Percentiles rank a stretch among this genome's conserved stretches.
Evolutionary conservation across 2,888 invertebrate genomes (phyloP).

Genomic region (Zaprionus lineosus): DNA sequence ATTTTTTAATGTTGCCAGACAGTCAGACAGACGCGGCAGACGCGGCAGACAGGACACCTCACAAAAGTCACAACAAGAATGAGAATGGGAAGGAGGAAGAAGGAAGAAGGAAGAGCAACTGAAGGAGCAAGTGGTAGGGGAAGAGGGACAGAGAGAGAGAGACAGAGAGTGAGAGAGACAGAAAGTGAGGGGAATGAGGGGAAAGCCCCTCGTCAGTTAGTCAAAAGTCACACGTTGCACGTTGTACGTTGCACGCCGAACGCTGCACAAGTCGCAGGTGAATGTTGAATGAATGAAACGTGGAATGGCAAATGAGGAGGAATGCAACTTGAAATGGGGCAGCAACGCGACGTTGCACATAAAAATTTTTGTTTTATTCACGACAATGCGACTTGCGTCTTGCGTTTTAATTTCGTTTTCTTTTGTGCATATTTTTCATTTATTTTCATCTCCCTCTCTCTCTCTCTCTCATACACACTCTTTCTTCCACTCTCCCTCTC

Average conservation of each 20-base stretch:
- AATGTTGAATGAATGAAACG: conserved; percentile 42
- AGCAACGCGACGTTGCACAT: conserved; percentile 24
- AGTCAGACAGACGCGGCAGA: conserved; percentile 29
- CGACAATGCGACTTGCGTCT: conserved; percentile 41
- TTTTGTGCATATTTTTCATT: conserved; percentile 58
- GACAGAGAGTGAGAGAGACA: not conserved
- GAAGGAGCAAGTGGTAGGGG: too few relatives aligned
- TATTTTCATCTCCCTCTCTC: conserved; percentile 19
- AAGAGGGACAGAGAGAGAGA: conserved; percentile 2
- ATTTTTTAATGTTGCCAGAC: conserved; percentile 61
- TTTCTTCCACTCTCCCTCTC: not conserved
- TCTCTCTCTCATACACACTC: conserved; percentile 21
- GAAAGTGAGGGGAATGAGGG: not conserved
- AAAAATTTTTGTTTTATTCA: conserved; percentile 33
- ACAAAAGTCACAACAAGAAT: conserved; percentile 23
- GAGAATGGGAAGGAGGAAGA: conserved; percentile 15
- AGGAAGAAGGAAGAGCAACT: not conserved
- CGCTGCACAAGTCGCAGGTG: conserved; percentile 56
- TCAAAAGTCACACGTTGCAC: conserved; percentile 24
- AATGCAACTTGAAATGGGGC: conserved; percentile 51
- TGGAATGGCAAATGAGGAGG: conserved; percentile 10
- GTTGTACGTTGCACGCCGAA: conserved; percentile 1
- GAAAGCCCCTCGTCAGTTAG: conserved; percentile 30
- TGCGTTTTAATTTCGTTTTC: conserved; percentile 74
- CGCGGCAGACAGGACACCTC: conserved; percentile 1